Percentiles rank a stretch among this genome's conserved stretches.
These are phyloP conservation scores for Eurypyga helias DNA, from an alignment of 2,113 vertebrate genomes.

Conservation along the genomic window DNA sequence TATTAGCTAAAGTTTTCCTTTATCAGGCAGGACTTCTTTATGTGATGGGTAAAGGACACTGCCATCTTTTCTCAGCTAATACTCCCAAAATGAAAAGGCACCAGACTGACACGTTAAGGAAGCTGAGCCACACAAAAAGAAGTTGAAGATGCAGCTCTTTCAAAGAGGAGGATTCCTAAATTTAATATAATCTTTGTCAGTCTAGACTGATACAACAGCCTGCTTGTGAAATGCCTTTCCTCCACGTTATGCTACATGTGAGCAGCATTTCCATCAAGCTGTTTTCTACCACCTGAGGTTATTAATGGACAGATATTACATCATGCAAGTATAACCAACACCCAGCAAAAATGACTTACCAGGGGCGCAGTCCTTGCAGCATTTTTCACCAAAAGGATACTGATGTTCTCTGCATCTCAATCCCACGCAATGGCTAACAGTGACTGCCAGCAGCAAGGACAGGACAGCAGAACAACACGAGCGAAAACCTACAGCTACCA, in stretches of 20 bases:
- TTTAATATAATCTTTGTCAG: not conserved
- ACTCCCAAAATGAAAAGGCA: not conserved
- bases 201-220: not conserved
- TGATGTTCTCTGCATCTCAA: not conserved
- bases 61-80: not conserved
- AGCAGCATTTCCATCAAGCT: not conserved
- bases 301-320: not conserved
- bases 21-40: not conserved
- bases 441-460: not conserved
- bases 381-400: not conserved
- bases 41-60: not conserved
- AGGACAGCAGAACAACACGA: not conserved
- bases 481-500: not conserved
- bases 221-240: not conserved
- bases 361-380: conserved; percentile 47
- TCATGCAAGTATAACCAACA: accelerated
- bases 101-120: not conserved
- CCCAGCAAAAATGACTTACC: not conserved
- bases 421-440: not conserved
- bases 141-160: too few species aligned
- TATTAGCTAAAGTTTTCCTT: not conserved
- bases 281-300: not conserved
- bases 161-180: not conserved
- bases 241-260: not conserved
- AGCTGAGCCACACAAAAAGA: not conserved